Conservation (phyloP, 2,888 invertebrate species). For the Eretmocerus hayati region DNA sequence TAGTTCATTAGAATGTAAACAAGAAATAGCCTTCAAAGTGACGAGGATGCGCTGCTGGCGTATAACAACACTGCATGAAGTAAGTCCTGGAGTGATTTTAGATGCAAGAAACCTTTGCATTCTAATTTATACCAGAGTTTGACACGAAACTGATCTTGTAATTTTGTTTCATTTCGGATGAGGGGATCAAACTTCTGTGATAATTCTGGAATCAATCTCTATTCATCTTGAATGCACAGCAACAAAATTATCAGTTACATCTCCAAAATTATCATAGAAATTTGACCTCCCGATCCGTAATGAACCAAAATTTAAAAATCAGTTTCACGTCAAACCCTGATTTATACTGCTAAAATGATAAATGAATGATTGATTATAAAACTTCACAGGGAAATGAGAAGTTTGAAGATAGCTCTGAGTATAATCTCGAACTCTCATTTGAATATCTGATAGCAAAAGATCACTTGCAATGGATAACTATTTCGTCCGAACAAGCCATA, state of each 20-base stretch:
- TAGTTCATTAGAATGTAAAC: constrained; percentile 51
- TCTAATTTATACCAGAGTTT: too few relatives aligned
- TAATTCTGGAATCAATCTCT: too few relatives aligned
- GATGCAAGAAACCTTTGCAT: too few relatives aligned
- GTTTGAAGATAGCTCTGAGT: constrained; percentile 33
- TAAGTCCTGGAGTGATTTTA: neutral
- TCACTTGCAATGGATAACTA: constrained; percentile 87
- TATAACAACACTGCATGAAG: constrained; percentile 65
- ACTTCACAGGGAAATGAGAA: constrained; percentile 31
- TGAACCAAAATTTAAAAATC: too few relatives aligned
- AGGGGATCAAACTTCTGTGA: too few relatives aligned
- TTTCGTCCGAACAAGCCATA: constrained; percentile 86
- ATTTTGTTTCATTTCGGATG: neutral
- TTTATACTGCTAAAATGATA: neutral
- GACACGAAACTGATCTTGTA: neutral
- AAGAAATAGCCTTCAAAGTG: constrained; percentile 80
- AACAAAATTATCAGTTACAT: too few relatives aligned
- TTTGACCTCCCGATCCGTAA: too few relatives aligned
- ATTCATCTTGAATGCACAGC: too few relatives aligned
- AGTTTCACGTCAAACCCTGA: neutral
- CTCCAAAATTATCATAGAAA: neutral
- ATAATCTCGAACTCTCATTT: constrained; percentile 75
- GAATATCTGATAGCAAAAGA: constrained; percentile 91
- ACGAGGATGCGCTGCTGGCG: constrained; percentile 97
- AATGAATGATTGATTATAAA: neutral